A percentile compares a stretch with the other conserved stretches of the same genome.
Evolutionary conservation across 2,113 vertebrate genomes (phyloP).

Genomic region (Archilochus colubris): DNA sequence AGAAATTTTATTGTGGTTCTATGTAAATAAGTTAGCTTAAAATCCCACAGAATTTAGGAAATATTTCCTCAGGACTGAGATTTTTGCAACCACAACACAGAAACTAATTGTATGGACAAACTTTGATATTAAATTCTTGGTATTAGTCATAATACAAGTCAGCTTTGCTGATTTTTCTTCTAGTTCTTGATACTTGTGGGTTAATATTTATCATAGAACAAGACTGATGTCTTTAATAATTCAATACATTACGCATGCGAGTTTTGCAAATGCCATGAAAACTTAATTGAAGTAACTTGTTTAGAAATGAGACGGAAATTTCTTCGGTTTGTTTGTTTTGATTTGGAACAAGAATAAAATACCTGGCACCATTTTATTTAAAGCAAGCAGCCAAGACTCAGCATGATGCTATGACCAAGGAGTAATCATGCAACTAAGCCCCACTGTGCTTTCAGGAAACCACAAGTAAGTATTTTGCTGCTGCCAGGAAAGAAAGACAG

Average conservation of each 20-base stretch:
- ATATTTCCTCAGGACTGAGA: not conserved
- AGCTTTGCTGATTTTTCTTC: not conserved
- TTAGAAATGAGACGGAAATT: not conserved
- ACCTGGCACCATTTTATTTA: not conserved
- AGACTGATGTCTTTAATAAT: not conserved
- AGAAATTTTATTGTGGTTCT: not conserved
- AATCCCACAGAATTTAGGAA: not conserved
- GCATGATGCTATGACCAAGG: not conserved
- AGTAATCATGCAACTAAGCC: not conserved
- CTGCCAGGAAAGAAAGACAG: not conserved
- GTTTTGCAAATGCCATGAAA: not conserved
- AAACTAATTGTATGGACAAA: not conserved
- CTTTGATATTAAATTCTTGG: not conserved
- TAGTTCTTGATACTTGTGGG: not conserved
- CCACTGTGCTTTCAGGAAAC: not conserved
- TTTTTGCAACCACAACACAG: not conserved
- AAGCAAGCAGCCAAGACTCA: constrained; percentile 13
- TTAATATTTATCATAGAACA: not conserved
- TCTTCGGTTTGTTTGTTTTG: not conserved
- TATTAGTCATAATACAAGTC: not conserved
- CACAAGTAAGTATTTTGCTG: not conserved
- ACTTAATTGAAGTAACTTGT: not conserved
- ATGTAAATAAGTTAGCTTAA: not conserved
- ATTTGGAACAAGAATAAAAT: not conserved
- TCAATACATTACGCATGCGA: not conserved